These are phyloP conservation scores for Dissostichus mawsoni DNA, from an alignment of 2,113 vertebrate species.

Conservation along the genomic window DNA sequence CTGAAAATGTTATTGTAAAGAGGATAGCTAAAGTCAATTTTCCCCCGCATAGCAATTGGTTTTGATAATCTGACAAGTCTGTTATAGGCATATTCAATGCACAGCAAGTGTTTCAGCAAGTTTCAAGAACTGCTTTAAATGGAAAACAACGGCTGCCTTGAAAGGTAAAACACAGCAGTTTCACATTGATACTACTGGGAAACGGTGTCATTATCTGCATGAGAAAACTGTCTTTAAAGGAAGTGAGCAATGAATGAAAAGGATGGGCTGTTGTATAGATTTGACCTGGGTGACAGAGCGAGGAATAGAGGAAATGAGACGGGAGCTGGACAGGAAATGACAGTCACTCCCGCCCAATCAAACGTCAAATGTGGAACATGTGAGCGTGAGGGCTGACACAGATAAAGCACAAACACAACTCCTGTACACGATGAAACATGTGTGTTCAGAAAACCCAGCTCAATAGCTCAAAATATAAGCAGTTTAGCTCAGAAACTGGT, in stretches of 20 bases:
- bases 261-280: constrained; percentile 43
- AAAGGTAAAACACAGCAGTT: not conserved
- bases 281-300: constrained; percentile 60
- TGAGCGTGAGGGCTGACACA: constrained; percentile 37
- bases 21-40: not conserved
- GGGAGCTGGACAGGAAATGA: constrained; percentile 72
- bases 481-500: not conserved
- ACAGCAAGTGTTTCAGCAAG: not conserved
- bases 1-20: not conserved
- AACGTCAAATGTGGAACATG: constrained; percentile 52
- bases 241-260: constrained; percentile 53
- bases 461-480: not conserved
- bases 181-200: not conserved
- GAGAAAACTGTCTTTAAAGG: constrained; percentile 49
- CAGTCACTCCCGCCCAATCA: constrained; percentile 67
- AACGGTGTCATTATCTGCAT: constrained; percentile 26
- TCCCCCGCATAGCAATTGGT: not conserved
- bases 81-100: too few species aligned
- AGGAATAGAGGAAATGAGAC: constrained; percentile 72
- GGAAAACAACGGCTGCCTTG: not conserved
- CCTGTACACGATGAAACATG: not conserved
- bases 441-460: not conserved
- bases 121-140: not conserved
- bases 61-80: not conserved
- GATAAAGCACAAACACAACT: constrained; percentile 9